Evolutionary conservation across 2,113 vertebrate genomes (phyloP), one percentile per base, ranked within the genome.

Genomic region (Callipepla californica): DNA sequence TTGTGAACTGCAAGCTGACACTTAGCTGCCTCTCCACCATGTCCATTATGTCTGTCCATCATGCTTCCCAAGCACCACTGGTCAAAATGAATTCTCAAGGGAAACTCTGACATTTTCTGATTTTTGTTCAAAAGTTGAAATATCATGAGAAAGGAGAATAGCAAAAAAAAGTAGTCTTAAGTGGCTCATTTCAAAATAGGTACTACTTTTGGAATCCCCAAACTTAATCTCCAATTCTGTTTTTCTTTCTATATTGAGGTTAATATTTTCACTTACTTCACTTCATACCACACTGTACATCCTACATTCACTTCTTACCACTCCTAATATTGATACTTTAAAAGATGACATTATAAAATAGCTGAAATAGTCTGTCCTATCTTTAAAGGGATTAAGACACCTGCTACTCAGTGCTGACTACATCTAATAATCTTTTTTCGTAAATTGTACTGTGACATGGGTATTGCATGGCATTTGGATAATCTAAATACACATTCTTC

Each of bases 361-460:
- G 78, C 23, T 95, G 55, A 77, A 93, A 90, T 90, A 94, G 19
- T 83, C 70, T 48, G 82, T 80, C 74, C 79, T 74, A 90, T 94
- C 87, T 95, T 96, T 96, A 90, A 91, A 87, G 32, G 63, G 59
- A 50, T 89, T 80, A 91, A 90, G 85, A 74, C 93, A 96, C 67
- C 90, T 95, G 93, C 36, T 94, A 58, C 77, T 94, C 67, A 74
- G 82, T 85, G 79, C 42, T 95, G 90, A 94, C 69, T 91, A 82
- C 91, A 75, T 67, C 45, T 50, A 50, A 50, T 85, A 69, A 53
- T 36, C 48, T 85, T 18, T 81, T 95, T 92, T 70, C 91, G 69
- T 66, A 95, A 65, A 93, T 91, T 87, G 91, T 87, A 40, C 30
- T 40, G 26, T 85, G 55, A 53, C 77, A 87, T 32, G 75, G 58